Evolutionary conservation across 1,140 invertebrate species (phyloP), one percentile per base, ranked within the genome.

Genomic region (Sycobia sp.): DNA sequence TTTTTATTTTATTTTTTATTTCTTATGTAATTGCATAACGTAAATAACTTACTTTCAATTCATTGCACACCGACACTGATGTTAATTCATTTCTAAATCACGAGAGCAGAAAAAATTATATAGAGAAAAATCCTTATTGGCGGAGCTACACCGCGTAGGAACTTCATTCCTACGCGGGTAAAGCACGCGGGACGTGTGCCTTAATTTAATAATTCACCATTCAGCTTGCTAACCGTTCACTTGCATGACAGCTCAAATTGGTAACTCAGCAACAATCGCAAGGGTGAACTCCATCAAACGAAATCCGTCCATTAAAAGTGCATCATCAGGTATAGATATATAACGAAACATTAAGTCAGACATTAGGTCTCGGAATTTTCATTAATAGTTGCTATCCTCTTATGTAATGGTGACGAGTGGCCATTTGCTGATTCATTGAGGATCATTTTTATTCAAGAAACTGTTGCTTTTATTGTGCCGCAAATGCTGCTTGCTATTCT

Each of bases 211-310:
- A 32, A 4, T 32, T 32, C 5, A 20, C 25, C 16, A 11, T 34
- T 20, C n/a, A 47, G 57, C 47, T 53, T 58, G 57, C 49, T 73
- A 73, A 69, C 46, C 39, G 58, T 69, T 75, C 69, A 71, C 73
- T 77, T 76, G 73, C 73, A 77, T 79, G 76, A 74, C 75, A 78
- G 76, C 70, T 77, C 69, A 68, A 58, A 62, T 68, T 70, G 71
- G 71, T 73, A 73, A 69, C 67, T 47, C 66, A 50, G 62, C 51
- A 14, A 36, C 56, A 66, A 57, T 69, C 29, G 51, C 68, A 71
- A 75, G 67, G 70, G 51, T 67, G 69, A 14, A 73, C 56, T 67
- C 68, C 64, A 49, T 72, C 65, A 77, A 78, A 73, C 71, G 70
- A 76, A 70, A 60, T 65, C 62, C 73, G 62, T 73, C 76, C 44